These are phyloP conservation scores for Lepus oiostolus DNA, from an alignment of 2,797 vertebrate species.

Conservation along the genomic window DNA sequence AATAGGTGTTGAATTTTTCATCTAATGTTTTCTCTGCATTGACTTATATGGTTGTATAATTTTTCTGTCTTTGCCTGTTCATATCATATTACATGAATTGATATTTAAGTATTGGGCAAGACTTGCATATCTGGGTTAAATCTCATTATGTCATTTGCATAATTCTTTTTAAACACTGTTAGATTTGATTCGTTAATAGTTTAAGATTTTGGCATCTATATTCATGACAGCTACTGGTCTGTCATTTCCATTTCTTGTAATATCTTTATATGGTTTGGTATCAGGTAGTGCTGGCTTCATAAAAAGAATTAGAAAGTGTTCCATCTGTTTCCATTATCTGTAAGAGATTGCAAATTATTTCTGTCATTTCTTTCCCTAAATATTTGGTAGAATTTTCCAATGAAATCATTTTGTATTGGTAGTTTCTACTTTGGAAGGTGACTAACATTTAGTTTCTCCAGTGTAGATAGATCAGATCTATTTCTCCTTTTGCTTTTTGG, in stretches of 20 bases:
- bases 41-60: not conserved
- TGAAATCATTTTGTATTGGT: not conserved
- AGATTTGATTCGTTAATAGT: not conserved
- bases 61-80: not conserved
- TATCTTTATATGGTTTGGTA: not conserved
- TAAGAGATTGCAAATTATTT: not conserved
- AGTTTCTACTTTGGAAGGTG: not conserved
- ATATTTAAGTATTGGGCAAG: not conserved
- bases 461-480: not conserved
- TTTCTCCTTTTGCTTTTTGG: not conserved
- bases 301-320: not conserved
- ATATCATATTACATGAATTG: not conserved
- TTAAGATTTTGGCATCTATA: not conserved
- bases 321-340: not conserved
- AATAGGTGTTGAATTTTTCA: not conserved
- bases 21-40: not conserved
- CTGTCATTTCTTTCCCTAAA: not conserved
- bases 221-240: not conserved
- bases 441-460: not conserved
- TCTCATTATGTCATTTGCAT: not conserved
- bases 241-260: not conserved
- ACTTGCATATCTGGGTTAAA: not conserved
- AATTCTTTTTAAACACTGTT: not conserved
- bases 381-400: not conserved
- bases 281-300: not conserved